Evolutionary conservation across 1,140 invertebrate genomes (phyloP).

Genomic region (Mycetomoellerius zeteki): DNA sequence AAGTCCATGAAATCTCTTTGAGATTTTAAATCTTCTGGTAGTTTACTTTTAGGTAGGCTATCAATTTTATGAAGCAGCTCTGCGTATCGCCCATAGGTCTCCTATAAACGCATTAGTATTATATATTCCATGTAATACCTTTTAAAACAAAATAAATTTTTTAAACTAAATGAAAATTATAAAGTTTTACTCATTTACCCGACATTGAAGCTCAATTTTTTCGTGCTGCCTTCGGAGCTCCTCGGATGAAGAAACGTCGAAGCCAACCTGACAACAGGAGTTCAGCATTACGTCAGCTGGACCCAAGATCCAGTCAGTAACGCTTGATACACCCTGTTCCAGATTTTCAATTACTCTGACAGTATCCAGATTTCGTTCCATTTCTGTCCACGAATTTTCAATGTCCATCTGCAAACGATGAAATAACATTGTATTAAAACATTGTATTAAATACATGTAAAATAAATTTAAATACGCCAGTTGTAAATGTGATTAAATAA

Average conservation of each 20-base stretch:
- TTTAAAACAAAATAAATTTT: background rate
- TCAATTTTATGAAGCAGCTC: constrained; percentile 91
- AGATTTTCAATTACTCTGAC: constrained; percentile 89
- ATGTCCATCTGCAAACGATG: constrained; percentile 84
- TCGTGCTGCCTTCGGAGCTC: constrained; percentile 91
- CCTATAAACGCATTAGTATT: constrained; percentile 80
- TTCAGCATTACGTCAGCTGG: constrained; percentile 91
- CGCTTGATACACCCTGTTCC: constrained; percentile 89
- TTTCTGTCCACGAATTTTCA: constrained; percentile 88
- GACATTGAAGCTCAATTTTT: constrained; percentile 92
- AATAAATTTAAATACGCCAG: constrained; percentile 8
- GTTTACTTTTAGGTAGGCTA: constrained; percentile 86
- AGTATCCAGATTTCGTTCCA: constrained; percentile 88
- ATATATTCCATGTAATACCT: background rate
- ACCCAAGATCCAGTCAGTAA: constrained; percentile 93
- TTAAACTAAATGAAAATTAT: constrained; percentile 7
- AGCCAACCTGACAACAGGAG: constrained; percentile 91
- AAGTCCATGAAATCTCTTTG: constrained; percentile 94
- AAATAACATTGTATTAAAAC: background rate
- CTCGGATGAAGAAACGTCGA: constrained; percentile 91
- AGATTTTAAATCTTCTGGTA: constrained; percentile 89
- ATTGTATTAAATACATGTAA: constrained; percentile 13
- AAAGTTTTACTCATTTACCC: constrained; percentile 84
- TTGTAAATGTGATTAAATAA: constrained; percentile 54
- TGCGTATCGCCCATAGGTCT: constrained; percentile 92